Evolutionary conservation across 2,888 invertebrate species (phyloP), one percentile per base, ranked within the genome.

Genomic region (Congeria kusceri): DNA sequence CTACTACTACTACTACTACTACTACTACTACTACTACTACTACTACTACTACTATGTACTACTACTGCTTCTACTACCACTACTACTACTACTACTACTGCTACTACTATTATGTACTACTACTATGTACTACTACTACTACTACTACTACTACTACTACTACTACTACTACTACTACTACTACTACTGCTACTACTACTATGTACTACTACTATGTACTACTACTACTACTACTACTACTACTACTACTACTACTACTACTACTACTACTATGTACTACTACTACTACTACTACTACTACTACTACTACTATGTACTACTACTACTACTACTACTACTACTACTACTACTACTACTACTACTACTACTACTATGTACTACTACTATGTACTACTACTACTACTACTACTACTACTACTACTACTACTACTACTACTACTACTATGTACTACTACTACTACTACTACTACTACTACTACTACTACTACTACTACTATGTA

Each of bases 351-450:
- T 53, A 53, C 53, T 53, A 53, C 53, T 53, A 53, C 53, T 53
- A 53, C 53, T 53, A 32, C 53, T 53, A 53, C 58, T 68, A 68
- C 68, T 68, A 68, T 58, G n/a, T 68, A 68, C 68, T 68, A 68
- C 68, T 68, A 68, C 68, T 68, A 68, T n/a, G n/a, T 68, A 68
- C 68, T 68, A 68, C 68, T 68, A 68, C 68, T 68, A 68, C 68
- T 68, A 68, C 68, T 68, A 68, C 68, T 68, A 68, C 68, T 68
- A 68, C 68, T 68, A 68, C 68, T 68, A 68, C 68, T 68, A 68
- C 68, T 68, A 68, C 68, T 68, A 68, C 68, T 68, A 68, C 68
- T 68, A 68, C 68, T 68, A 11, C 32, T 32, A 11, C 32, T 32
- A 11, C 32, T 32, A 11, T 11, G 11, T 7, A 4, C 11, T 32